Percentiles rank a stretch among this genome's conserved stretches.
Conservation (phyloP, 2,113 vertebrate genomes). For the Malurus cyaneus region DNA sequence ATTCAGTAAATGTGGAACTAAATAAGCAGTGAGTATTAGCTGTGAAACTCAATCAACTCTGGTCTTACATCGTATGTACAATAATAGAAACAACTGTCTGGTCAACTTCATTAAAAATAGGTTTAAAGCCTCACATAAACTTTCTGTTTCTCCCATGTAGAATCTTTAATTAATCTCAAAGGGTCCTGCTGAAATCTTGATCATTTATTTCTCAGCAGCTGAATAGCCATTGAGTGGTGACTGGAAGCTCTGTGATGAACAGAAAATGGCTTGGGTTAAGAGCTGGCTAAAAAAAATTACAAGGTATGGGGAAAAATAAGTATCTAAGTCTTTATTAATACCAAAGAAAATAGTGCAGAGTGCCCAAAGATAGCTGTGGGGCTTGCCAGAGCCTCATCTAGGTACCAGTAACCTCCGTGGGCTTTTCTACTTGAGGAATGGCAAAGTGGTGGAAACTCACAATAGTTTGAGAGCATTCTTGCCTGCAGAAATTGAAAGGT, state of each 20-base stretch:
- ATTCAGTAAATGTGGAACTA: neutral
- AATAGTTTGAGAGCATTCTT: neutral
- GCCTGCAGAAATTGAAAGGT: neutral
- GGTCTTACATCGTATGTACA: neutral
- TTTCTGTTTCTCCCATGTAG: neutral
- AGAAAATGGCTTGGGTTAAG: neutral
- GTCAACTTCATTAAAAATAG: neutral
- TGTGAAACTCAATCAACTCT: neutral
- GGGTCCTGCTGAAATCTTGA: neutral
- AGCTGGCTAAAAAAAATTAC: neutral
- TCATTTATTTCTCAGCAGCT: neutral
- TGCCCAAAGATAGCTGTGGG: neutral
- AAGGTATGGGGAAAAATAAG: neutral
- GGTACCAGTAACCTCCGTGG: neutral
- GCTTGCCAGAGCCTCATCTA: neutral
- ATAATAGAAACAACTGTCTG: neutral
- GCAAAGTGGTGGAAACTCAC: neutral
- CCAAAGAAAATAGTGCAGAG: neutral
- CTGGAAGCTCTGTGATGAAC: neutral
- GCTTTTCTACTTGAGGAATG: neutral
- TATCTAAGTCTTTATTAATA: neutral
- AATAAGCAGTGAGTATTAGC: neutral
- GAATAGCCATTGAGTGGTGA: neutral
- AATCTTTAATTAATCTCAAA: neutral
- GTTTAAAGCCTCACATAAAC: neutral